phyloP scores from a whole-genome alignment of 2,888 invertebrate genomes.

The Caenorhabditis sp. region DNA sequence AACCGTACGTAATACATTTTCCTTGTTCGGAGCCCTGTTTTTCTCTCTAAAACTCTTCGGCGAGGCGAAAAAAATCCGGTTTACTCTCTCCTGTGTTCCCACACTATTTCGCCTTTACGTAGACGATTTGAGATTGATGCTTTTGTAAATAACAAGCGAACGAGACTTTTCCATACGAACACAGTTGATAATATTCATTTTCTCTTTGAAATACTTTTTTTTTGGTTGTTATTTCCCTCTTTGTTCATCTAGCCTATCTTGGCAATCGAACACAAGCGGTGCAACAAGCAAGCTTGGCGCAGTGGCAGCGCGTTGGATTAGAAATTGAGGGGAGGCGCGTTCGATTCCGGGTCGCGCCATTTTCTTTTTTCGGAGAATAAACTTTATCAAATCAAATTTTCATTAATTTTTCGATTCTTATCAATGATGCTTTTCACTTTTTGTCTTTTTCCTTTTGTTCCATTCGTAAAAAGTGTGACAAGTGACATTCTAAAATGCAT shows the following conservation, averaged over 20 bases:
- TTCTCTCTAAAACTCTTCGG: neutral
- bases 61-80: neutral
- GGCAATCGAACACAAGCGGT: too few species aligned
- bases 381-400: neutral
- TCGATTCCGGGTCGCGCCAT: too few species aligned
- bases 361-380: neutral
- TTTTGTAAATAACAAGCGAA: neutral
- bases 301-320: too few species aligned
- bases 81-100: neutral
- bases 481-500: slow-evolving; percentile 1
- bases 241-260: too few species aligned
- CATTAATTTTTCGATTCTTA: neutral
- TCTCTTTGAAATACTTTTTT: neutral
- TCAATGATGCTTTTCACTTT: neutral
- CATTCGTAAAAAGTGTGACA: slow-evolving; percentile 3
- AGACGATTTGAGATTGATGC: neutral
- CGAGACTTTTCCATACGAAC: neutral
- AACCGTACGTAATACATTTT: neutral
- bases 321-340: too few species aligned
- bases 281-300: too few species aligned
- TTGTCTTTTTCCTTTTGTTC: slow-evolving; percentile 1
- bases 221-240: neutral
- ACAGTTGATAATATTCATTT: neutral
- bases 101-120: neutral
- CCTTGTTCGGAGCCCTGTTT: slow-evolving; percentile 1